phyloP scores from a whole-genome alignment of 2,797 vertebrate species.

The Rhinella marina region DNA sequence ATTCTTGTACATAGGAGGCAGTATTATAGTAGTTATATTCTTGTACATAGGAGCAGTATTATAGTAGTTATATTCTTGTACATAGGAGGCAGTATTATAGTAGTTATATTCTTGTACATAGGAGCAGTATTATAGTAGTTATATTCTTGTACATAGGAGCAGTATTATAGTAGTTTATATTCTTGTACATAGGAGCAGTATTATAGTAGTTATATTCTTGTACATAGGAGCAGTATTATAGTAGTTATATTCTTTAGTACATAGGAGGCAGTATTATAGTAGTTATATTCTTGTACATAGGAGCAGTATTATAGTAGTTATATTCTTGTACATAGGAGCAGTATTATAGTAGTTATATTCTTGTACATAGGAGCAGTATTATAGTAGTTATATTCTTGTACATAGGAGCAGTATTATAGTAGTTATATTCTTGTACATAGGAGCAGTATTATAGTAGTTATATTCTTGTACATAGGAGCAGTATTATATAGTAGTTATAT shows the following conservation, averaged over 20 bases:
- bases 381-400: slow-evolving; percentile 8
- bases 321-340: neutral
- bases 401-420: neutral
- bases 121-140: neutral
- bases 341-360: slow-evolving; percentile 8
- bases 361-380: neutral
- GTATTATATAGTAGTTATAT: no score
- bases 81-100: neutral
- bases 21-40: slow-evolving; percentile 9
- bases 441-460: neutral
- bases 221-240: no score
- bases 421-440: neutral
- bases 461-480: no score
- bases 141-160: neutral
- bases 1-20: slow-evolving; percentile 1
- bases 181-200: neutral
- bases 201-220: no score
- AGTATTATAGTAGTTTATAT: neutral
- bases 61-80: slow-evolving; percentile 3
- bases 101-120: no score
- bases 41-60: neutral
- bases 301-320: neutral
- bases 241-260: no score
- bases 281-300: slow-evolving; percentile 13
- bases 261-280: neutral